Evolutionary conservation across 2,113 vertebrate species (phyloP).

Genomic region (Cettia cetti): DNA sequence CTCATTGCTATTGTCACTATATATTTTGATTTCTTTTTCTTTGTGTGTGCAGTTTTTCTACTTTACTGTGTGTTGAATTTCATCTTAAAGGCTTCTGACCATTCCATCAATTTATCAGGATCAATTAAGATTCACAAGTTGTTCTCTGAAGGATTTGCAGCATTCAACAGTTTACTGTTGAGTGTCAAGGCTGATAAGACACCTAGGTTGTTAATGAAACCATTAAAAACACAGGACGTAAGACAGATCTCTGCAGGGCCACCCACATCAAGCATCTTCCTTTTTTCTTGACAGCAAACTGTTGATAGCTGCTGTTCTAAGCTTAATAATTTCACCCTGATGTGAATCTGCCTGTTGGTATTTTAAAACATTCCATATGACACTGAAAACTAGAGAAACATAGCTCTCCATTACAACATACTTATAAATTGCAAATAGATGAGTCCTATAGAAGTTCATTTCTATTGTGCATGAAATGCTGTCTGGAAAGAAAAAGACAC

Average conservation of each 20-base stretch:
- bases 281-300: not conserved
- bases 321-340: constrained; percentile 28
- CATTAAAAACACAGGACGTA: not conserved
- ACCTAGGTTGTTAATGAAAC: constrained; percentile 14
- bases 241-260: constrained; percentile 6
- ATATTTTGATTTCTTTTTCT: not conserved
- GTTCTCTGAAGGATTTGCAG: not conserved
- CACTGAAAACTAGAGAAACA: not conserved
- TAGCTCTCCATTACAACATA: not conserved
- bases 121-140: constrained; percentile 4
- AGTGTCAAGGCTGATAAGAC: constrained; percentile 19
- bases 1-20: accelerated
- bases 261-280: not conserved
- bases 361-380: not conserved
- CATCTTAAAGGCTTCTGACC: not conserved
- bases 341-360: not conserved
- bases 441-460: not conserved
- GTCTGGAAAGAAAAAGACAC: not conserved
- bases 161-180: not conserved
- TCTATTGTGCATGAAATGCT: not conserved
- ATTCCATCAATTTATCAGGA: not conserved
- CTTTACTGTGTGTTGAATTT: not conserved
- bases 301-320: constrained; percentile 14
- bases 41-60: not conserved
- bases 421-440: not conserved